phyloP scores from a whole-genome alignment of 1,140 invertebrate species.

The Scaptomyza montana region DNA sequence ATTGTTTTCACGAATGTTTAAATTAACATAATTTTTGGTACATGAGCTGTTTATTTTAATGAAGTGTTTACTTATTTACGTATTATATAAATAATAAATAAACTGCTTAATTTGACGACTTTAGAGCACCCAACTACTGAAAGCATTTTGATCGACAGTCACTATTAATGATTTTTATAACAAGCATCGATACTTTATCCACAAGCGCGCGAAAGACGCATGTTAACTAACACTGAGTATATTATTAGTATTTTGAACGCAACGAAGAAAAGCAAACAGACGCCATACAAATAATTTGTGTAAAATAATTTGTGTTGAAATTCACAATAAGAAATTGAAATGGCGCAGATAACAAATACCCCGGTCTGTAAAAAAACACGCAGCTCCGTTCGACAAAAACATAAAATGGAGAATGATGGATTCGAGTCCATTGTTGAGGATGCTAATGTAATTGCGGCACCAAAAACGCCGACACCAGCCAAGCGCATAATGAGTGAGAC shows the following conservation, averaged over 20 bases:
- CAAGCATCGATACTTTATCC: conserved; percentile 14
- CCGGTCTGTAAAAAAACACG: conserved; percentile 51
- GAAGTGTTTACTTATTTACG: too few species aligned
- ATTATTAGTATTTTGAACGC: conserved; percentile 31
- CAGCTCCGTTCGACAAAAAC: neutral
- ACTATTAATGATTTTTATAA: neutral
- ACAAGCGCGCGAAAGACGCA: conserved; percentile 14
- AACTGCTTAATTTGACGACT: too few species aligned
- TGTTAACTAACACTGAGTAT: conserved; percentile 32
- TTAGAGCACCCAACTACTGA: neutral
- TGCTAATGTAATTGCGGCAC: neutral
- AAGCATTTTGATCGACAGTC: neutral
- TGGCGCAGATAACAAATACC: conserved; percentile 12
- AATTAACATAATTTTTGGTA: too few species aligned
- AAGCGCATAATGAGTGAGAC: conserved; percentile 39
- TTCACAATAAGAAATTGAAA: neutral
- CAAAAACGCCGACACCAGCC: conserved; percentile 17
- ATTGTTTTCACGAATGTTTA: too few species aligned
- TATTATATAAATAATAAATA: too few species aligned
- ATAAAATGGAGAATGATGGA: neutral
- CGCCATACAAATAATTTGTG: conserved; percentile 13
- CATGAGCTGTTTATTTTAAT: too few species aligned
- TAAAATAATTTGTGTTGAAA: neutral
- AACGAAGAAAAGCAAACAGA: conserved; percentile 34
- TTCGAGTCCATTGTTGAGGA: conserved; percentile 5